Base-by-base conservation (phyloP, 2,113 vertebrate genomes). In the Lipotes vexillifer region DNA sequence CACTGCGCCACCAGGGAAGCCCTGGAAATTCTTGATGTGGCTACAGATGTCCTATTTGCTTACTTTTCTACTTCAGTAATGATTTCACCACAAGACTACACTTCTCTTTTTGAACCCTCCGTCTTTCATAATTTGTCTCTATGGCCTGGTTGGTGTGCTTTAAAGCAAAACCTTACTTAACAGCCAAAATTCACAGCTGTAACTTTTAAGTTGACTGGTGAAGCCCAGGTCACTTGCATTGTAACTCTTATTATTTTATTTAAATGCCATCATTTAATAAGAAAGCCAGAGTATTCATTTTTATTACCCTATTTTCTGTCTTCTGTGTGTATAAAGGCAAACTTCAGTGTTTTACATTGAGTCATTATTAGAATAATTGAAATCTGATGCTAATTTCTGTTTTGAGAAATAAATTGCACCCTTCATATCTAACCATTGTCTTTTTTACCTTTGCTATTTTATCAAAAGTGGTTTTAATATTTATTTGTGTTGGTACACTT, bases 401-500 rank as follows among this genome's bases (percentile, higher is more conserved):
- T 87, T 97, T 80, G 78, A 66, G 87, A 96, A 85, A 68, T 80
- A 87, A 9, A 82, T 85, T 82, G 3, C 21, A 91, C 21, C 46
- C 46, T 95, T 86, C 49, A 49, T 61, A 44, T 88, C 63, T 66
- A 49, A 84, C 20, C 29, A 3, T 87, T 93, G 8, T 81, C 31
- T 57, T 93, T 95, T 81, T 93, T 95, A 61, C 90, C 29, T 81
- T 49, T 96, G 25, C 88, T 93, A 57, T 38, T 9, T 0, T 33
- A 78, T 88, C 83, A 88, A 77, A 55, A 92, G 38, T 74, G 81
- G 9, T 89, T 97, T 97, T 71, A 85, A 49, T 96, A 46, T 69
- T 46, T 86, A 46, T 69, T 46, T 86, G 57, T 82, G 4, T 90
- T 89, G 25, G 23, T 96, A 49, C 52, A 66, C 75, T 95, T 86